Base-by-base conservation (phyloP, 2,113 vertebrate genomes). In the Pelusios castaneus region DNA sequence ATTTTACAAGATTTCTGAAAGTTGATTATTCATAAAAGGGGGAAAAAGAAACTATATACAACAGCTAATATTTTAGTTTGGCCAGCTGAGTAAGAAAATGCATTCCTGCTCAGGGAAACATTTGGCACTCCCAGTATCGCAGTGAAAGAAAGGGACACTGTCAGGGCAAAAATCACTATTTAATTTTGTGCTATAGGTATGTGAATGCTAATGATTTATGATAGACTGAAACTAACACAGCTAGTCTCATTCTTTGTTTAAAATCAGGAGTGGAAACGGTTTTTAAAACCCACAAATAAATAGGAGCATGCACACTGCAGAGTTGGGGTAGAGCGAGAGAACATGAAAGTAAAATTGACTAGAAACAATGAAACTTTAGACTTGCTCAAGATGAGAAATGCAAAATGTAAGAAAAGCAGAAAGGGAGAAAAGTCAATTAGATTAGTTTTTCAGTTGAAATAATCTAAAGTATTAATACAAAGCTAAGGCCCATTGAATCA, bases 341-440 rank as follows among this genome's bases (percentile, higher is more conserved):
- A 70, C 19, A n/a, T n/a, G 60, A 5, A 67, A 67, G 56, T 2
- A 1, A 1, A 0, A 22, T 2, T 47, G 31, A 2, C 27, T 10
- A 0, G 2, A 22, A 91, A 4, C 8, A 0, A 0, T 1, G 43
- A 5, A 41, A 2, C 2, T 1, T 1, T 6, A 21, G n/a, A 70
- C 14, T 0, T 38, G 63, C 6, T 49, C 31, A 2, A 1, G 13
- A 4, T 24, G 49, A 38, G n/a, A 22, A 38, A 38, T 38, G n/a
- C 29, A 60, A 60, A 60, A 60, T 2, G 29, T 16, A 67, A 67
- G 34, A 67, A 70, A 38, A 38, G 63, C 63, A 70, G 63, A n/a
- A 67, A 38, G 7, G 19, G 17, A 70, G 5, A 76, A 45, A 75
- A 76, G 22, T 7, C 22, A 29, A 45, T 45, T 25, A 27, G 41